These are phyloP conservation scores for Lepidothrix coronata DNA, from an alignment of 2,113 vertebrate genomes.

Conservation along the genomic window DNA sequence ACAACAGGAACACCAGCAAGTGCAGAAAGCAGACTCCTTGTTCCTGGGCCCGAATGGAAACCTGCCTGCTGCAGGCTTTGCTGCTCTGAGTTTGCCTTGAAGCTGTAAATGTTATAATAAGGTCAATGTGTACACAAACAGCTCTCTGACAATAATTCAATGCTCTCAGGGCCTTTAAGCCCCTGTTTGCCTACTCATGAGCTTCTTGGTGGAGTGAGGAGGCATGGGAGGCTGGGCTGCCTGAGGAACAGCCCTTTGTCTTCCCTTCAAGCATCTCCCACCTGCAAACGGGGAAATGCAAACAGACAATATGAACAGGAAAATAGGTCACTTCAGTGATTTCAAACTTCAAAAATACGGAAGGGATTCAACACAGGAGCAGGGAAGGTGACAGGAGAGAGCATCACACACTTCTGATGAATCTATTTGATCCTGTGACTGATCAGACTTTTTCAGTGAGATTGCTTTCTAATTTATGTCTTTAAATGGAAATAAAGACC, in stretches of 20 bases:
- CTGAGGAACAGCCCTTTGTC: not conserved
- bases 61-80: constrained; percentile 4
- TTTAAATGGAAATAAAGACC: not conserved
- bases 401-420: not conserved
- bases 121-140: not conserved
- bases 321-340: not conserved
- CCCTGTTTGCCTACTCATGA: not conserved
- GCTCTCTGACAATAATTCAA: not conserved
- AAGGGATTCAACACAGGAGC: not conserved
- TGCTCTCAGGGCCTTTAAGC: not conserved
- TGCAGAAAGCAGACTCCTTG: not conserved
- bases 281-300: not conserved
- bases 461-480: not conserved
- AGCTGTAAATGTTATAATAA: constrained; percentile 8
- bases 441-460: not conserved
- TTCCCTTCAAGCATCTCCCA: not conserved
- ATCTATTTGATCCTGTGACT: constrained; percentile 10
- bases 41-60: not conserved
- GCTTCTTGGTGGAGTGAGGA: not conserved
- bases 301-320: not conserved
- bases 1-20: not conserved
- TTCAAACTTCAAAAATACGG: not conserved
- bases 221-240: not conserved
- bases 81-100: not conserved
- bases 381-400: not conserved